Percentiles rank a stretch among this genome's conserved stretches.
Evolutionary conservation across 2,113 vertebrate species (phyloP).

Genomic region (Rostratula benghalensis): DNA sequence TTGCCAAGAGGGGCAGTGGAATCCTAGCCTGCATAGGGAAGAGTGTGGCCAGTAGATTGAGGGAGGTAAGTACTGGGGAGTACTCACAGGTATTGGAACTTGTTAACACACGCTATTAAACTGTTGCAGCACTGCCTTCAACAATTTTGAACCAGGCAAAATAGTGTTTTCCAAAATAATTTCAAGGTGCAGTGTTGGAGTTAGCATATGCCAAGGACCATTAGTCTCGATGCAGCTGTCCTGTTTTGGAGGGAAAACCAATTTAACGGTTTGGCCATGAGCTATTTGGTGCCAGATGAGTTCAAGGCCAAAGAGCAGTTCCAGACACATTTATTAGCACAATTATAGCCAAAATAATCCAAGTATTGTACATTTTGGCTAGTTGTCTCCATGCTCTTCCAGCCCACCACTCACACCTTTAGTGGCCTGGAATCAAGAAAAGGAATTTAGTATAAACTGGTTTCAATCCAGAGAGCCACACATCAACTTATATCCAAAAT

Average conservation of each 20-base stretch:
- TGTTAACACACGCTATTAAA: not conserved
- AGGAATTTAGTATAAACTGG: not conserved
- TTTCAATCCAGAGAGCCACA: not conserved
- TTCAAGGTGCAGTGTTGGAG: not conserved
- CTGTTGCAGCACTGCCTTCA: not conserved
- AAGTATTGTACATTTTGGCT: not conserved
- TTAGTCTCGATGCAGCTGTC: not conserved
- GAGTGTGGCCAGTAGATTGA: too few species aligned
- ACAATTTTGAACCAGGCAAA: not conserved
- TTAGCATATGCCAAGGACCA: not conserved
- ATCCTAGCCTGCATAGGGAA: too few species aligned
- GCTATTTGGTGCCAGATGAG: not conserved
- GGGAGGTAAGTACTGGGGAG: not conserved
- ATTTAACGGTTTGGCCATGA: not conserved
- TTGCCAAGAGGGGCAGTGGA: too few species aligned
- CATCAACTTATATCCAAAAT: not conserved
- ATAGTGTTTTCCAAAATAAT: not conserved
- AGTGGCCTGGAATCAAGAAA: not conserved
- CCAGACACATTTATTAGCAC: not conserved
- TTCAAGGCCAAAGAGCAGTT: not conserved
- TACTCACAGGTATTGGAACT: not conserved
- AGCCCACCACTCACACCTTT: not conserved
- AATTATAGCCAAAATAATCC: conserved; percentile 15
- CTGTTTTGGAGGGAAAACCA: not conserved
- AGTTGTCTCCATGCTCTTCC: not conserved